phyloP scores from a whole-genome alignment of 1,140 invertebrate genomes.

The Globodera rostochiensis region DNA sequence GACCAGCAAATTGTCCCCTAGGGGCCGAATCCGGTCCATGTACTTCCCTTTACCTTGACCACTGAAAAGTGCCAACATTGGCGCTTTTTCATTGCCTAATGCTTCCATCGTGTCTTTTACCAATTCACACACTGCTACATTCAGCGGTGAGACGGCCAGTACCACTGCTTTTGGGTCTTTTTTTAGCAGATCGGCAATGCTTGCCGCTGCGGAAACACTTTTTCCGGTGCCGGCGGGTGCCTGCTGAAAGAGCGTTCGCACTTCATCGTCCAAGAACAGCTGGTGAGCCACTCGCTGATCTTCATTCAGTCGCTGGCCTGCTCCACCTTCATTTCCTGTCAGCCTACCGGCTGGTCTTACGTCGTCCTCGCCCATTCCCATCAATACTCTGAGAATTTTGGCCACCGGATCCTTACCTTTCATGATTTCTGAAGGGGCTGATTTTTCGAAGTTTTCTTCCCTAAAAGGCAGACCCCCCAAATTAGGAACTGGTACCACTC shows the following conservation, averaged over 20 bases:
- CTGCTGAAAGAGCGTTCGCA: neutral
- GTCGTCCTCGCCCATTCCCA: neutral
- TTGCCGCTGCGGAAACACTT: neutral
- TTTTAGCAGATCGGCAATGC: neutral
- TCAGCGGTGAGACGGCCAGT: neutral
- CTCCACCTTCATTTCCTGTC: neutral
- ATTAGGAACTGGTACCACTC: neutral
- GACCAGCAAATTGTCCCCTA: conserved; percentile 1
- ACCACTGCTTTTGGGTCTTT: neutral
- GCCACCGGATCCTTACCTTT: neutral
- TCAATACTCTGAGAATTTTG: neutral
- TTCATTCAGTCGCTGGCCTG: neutral
- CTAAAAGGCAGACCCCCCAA: neutral
- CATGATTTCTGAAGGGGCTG: neutral
- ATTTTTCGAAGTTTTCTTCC: neutral
- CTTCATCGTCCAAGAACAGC: neutral
- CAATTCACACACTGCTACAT: conserved; percentile 6
- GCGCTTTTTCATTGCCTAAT: neutral
- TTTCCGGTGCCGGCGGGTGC: neutral
- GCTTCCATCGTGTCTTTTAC: conserved; percentile 9
- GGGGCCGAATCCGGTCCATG: neutral
- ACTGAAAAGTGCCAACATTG: conserved; percentile 9
- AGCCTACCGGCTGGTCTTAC: neutral
- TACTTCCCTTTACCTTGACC: neutral
- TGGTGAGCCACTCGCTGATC: neutral